Conservation (phyloP, 2,113 vertebrate species). For the Hippocampus zosterae region DNA sequence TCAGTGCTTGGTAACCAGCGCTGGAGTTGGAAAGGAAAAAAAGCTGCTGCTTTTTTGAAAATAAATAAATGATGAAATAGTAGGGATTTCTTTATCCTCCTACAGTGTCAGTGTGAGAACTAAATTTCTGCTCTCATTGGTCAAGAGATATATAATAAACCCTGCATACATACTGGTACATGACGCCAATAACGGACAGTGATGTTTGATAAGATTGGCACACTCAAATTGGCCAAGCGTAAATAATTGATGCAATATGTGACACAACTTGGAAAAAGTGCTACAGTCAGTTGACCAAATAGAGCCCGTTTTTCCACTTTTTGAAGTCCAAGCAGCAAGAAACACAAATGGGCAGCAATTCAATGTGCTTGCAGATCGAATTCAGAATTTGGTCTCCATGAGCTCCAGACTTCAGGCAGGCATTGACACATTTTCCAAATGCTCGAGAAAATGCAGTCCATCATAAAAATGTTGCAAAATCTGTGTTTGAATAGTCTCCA, state of each 20-base stretch:
- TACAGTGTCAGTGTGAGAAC: conserved; percentile 22
- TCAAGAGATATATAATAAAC: conserved; percentile 3
- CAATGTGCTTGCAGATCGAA: background rate
- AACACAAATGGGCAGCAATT: background rate
- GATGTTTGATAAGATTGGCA: background rate
- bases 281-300: too few species aligned
- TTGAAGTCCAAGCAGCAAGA: too few species aligned
- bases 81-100: conserved; percentile 30
- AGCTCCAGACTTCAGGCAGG: background rate
- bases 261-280: background rate
- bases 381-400: background rate
- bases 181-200: background rate
- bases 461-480: background rate
- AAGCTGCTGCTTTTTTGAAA: conserved; percentile 52
- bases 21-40: conserved; percentile 55
- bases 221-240: background rate
- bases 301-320: too few species aligned
- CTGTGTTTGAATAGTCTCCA: too few species aligned
- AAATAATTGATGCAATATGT: background rate
- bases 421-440: background rate
- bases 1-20: conserved; percentile 56
- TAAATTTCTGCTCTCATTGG: conserved; percentile 22
- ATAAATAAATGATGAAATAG: conserved; percentile 30
- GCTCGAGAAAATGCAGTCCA: background rate
- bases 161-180: conserved; percentile 11